Percentiles rank a stretch among this genome's conserved stretches.
These are phyloP conservation scores for Gymnoscopelus microlampas DNA, from an alignment of 2,797 vertebrate genomes.

Conservation along the genomic window DNA sequence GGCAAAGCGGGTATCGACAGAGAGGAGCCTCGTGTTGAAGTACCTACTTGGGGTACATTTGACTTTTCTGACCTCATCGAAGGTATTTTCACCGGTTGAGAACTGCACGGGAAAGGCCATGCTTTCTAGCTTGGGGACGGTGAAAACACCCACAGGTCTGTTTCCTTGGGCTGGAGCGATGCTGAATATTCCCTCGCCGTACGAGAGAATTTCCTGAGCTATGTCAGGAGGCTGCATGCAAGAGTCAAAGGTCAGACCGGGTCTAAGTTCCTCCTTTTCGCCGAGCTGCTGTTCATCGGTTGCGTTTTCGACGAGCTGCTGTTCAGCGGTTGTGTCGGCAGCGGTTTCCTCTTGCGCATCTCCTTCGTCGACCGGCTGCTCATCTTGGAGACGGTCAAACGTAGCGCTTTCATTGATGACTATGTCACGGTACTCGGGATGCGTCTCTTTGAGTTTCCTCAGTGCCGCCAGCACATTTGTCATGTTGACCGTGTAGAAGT, in stretches of 20 bases:
- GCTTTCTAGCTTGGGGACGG: background rate
- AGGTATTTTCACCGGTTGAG: conserved; percentile 16
- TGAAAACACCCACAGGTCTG: conserved; percentile 23
- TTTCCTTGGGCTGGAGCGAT: conserved; percentile 27
- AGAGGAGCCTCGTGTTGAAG: conserved; percentile 28
- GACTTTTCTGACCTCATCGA: conserved; percentile 1
- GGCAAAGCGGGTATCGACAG: conserved; percentile 7
- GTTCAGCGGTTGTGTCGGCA: background rate
- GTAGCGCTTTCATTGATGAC: too few species aligned
- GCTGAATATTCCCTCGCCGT: conserved; percentile 1
- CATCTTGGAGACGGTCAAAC: too few species aligned
- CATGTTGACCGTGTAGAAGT: conserved; percentile 18
- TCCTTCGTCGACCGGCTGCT: too few species aligned
- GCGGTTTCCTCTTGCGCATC: background rate
- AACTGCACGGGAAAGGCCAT: conserved; percentile 32
- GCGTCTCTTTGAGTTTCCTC: conserved; percentile 18
- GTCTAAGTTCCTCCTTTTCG: background rate
- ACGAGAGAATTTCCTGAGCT: too few species aligned
- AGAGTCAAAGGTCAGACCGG: background rate
- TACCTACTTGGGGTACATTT: conserved; percentile 23
- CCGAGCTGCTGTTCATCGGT: too few species aligned
- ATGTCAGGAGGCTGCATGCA: conserved; percentile 21
- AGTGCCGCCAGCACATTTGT: conserved; percentile 8
- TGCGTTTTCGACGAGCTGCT: background rate
- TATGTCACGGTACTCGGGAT: conserved; percentile 26